Conservation (phyloP, 2,113 vertebrate genomes). For the Amphilophus citrinellus region DNA sequence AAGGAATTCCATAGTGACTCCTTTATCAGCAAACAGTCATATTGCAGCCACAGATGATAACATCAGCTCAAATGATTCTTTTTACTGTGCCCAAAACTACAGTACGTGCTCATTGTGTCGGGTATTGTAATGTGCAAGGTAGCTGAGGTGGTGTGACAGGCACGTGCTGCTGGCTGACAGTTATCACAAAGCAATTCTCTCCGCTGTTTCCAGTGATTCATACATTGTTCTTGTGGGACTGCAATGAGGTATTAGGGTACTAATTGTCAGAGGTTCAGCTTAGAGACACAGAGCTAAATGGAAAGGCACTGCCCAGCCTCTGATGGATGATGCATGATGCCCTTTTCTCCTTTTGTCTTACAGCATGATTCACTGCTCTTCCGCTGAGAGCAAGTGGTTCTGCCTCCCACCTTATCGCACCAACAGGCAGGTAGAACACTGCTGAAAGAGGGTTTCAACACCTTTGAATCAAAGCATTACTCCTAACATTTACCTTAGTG, state of each 20-base stretch:
- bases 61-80: slow-evolving; percentile 9
- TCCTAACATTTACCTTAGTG: slow-evolving; percentile 21
- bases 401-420: slow-evolving; percentile 36
- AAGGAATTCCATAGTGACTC: background rate
- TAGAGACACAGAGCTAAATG: slow-evolving; percentile 61
- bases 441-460: slow-evolving; percentile 27
- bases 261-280: slow-evolving; percentile 55
- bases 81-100: background rate
- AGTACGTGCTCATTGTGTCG: background rate
- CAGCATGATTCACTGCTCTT: slow-evolving; percentile 54
- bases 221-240: background rate
- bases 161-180: slow-evolving; percentile 36
- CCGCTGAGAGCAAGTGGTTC: slow-evolving; percentile 14
- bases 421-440: slow-evolving; percentile 19
- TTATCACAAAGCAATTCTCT: slow-evolving; percentile 41
- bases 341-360: slow-evolving; percentile 36
- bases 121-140: background rate
- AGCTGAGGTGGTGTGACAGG: background rate
- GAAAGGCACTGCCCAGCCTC: slow-evolving; percentile 37
- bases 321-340: slow-evolving; percentile 63
- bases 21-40: background rate
- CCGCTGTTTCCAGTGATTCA: slow-evolving; percentile 35
- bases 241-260: slow-evolving; percentile 28
- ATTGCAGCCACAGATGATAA: background rate
- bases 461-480: slow-evolving; percentile 7